Base-by-base conservation (phyloP, 2,888 invertebrate species). In the Labia minor region DNA sequence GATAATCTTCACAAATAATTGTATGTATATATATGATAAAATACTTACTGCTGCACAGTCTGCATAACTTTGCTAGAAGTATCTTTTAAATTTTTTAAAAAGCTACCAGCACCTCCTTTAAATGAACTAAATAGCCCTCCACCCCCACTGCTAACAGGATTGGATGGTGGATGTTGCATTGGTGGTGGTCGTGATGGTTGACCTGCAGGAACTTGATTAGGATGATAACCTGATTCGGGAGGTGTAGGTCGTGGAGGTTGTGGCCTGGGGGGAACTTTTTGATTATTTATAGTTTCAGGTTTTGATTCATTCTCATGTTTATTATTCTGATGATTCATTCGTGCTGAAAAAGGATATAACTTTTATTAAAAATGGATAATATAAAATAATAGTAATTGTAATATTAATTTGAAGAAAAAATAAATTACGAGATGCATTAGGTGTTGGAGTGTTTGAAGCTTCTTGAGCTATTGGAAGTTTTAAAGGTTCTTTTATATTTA, bases 31-130 rank as follows among this genome's bases (percentile, higher is more conserved):
- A 26, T 6, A 66, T 19, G 21, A 21, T 8, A 26, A 67, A 18
- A n/a, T 63, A 83, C 86, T 84, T 76, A 88, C 85, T 93, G 92
- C 77, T 94, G 94, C 71, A 97, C 92, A 37, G 95, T 92, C 77
- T 96, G 94, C 88, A 97, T 95, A 61, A 98, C 95, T 82, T 95
- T 96, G 37, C 89, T 89, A 19, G 96, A 95, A 0, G 95, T 96
- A 75, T 97, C 97, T 77, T 95, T 95, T 21, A 98, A 80, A 75
- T 95, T 96, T 75, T 94, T 95, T 69, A 97, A 81, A 73, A 96
- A 87, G 74, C 88, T 94, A 1, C 95, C 94, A 19, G 96, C 95
- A 65, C 95, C 95, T 20, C 95, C 95, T 76, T 87, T 89, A 33
- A 97, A 81, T 0, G 94, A 92, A 1, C 92, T 89, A 78, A 92